Base-by-base conservation (phyloP, 1,140 invertebrate genomes). In the Aradophagus sp. region DNA sequence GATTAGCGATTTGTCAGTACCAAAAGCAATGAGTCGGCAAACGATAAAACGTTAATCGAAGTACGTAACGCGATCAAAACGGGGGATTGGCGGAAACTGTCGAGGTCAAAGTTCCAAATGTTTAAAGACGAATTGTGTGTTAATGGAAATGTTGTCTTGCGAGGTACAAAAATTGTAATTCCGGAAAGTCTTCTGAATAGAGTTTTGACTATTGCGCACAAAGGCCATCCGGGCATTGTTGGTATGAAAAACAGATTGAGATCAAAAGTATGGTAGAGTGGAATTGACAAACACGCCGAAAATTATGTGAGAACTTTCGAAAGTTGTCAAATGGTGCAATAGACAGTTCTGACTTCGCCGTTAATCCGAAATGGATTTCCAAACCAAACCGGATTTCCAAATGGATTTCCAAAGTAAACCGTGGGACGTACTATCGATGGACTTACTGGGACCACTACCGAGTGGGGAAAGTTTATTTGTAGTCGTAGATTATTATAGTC, bases 171-270 rank as follows among this genome's bases (percentile, higher is more conserved):
- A 38, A 52, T 75, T 3, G 58, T 77, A 0, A 59, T 78, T 16
- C 68, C 67, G 0, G 27, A 35, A 14, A 52, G 7, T 15, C 38
- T 85, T 5, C 38, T 76, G 11, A 19, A 62, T 15, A 27, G 19
- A 32, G 61, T 82, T 7, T 42, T 85, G 32, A 32, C 55, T 14
- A 74, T 78, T 2, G 80, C 82, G 7, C 87, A 88, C 19, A 74
- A 83, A 70, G 83, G 79, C 2, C 88, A 90, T 69, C 79, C 82
- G 2, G 87, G 88, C 3, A 84, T 88, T 6, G 81, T 82, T 0
- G 78, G 75, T 0, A 90, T 89, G 87, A 90, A 90, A 75, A 62
- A 76, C 1, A 36, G 87, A 10, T 79, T 89, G 1, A 34, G 87
- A n/a, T 76, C 71, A 8, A 87, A 88, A 71, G 79, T 88, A 4